Conservation (phyloP, 35 echinoderm and acorn worm species). For the Ophioderma brevispina region DNA sequence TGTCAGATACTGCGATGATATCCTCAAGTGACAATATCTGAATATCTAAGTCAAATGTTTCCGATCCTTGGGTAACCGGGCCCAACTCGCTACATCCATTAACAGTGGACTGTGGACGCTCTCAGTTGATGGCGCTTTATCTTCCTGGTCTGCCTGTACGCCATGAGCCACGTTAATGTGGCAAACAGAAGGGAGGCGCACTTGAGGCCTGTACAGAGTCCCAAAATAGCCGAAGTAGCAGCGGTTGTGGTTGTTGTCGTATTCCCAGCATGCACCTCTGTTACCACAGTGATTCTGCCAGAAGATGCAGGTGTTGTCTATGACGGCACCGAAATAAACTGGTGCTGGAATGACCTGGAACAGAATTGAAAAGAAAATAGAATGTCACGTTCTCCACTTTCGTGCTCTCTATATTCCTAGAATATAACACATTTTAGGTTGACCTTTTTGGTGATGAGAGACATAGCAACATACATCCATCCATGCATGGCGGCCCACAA, state of each 20-base stretch:
- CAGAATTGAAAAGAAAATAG: background rate
- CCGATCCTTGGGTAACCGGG: background rate
- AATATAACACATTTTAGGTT: no score
- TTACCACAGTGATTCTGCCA: constrained; percentile 65
- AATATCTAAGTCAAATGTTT: background rate
- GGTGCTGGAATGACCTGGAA: constrained; percentile 58
- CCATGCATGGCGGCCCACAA: no score
- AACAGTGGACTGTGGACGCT: background rate
- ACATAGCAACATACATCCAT: no score
- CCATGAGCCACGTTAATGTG: background rate
- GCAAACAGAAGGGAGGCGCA: constrained; percentile 11
- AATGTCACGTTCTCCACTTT: no score
- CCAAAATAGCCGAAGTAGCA: constrained; percentile 31
- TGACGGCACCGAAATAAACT: constrained; percentile 66
- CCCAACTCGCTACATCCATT: background rate
- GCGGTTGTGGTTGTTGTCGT: constrained; percentile 60
- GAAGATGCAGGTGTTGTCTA: constrained; percentile 68
- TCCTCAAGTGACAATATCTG: background rate
- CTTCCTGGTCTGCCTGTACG: background rate
- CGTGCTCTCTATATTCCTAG: no score
- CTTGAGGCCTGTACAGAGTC: constrained; percentile 39
- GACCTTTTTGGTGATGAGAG: no score
- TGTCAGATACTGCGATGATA: no score
- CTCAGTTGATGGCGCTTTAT: background rate
- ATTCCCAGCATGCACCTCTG: constrained; percentile 61